Base-by-base conservation (phyloP, 2,888 invertebrate species). In the Teleiodes luculella region DNA sequence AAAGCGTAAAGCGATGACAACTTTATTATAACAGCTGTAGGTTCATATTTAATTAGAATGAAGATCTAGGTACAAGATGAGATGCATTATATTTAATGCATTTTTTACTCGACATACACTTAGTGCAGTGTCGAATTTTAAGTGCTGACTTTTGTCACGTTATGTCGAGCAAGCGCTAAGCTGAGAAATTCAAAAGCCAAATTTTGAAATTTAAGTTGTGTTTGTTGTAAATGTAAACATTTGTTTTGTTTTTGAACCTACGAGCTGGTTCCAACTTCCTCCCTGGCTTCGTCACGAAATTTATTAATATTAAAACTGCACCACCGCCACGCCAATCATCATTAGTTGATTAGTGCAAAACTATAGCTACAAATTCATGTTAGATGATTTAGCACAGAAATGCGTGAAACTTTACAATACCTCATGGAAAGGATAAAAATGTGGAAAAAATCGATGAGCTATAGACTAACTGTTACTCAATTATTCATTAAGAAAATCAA, bases 281-380 rank as follows among this genome's bases (percentile, higher is more conserved):
- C 30, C 31, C 30, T 16, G 46, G 30, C 31, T 41, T 18, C 18
- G 39, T 41, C 10, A 41, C 18, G n/a, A 35, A n/a, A 35, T n/a
- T 31, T 16, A 46, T 16, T 46, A 31, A 18, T 31, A 31, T 46
- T 30, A 31, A 46, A 31, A 46, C 46, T 46, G 46, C 46, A 46
- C n/a, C n/a, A n/a, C 31, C 31, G 46, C 46, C 31, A n/a, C 31
- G 30, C 14, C 3, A 31, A 46, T 31, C 14, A 46, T 57, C 57
- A 55, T 61, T 36, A 48, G 36, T 48, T 8, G 61, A 68, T 71
- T 63, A 70, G 69, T 68, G 68, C 70, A 66, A 65, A 66, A 63
- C 63, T 56, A 65, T 61, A 64, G 70, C 63, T 68, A 68, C 68
- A 60, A 62, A 61, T 60, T 56, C 52, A 53, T 61, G 20, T 43